A percentile compares a stretch with the other conserved stretches of the same genome.
Evolutionary conservation across 2,797 vertebrate genomes (phyloP).

Genomic region (Sebastes miniatus): DNA sequence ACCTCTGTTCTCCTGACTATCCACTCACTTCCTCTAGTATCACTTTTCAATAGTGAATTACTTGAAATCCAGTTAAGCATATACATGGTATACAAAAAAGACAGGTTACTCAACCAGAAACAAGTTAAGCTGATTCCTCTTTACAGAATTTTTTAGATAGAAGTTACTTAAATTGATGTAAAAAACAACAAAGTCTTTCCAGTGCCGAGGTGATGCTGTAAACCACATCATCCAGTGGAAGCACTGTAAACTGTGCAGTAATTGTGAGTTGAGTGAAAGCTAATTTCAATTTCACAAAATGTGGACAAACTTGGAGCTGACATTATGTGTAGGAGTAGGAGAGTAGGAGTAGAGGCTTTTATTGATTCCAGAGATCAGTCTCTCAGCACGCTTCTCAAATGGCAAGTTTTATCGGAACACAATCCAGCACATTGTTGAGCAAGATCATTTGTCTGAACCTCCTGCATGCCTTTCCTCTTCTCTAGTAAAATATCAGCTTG

Average conservation of each 20-base stretch:
- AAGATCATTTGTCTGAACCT: not conserved
- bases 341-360: not conserved
- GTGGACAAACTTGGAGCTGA: not conserved
- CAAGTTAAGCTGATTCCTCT: not conserved
- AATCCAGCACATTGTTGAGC: not conserved
- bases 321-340: not conserved
- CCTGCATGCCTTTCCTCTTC: not conserved
- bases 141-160: not conserved
- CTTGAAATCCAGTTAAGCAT: not conserved
- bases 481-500: not conserved
- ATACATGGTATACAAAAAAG: not conserved
- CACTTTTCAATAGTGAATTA: not conserved
- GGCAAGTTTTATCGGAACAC: not conserved
- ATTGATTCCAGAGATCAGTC: not conserved
- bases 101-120: not conserved
- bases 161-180: not conserved
- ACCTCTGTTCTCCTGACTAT: not conserved
- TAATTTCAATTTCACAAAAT: not conserved
- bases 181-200: not conserved
- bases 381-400: not conserved
- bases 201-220: not conserved
- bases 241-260: not conserved
- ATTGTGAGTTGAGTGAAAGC: not conserved
- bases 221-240: not conserved
- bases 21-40: not conserved